A percentile compares a stretch with the other conserved stretches of the same genome.
phyloP scores from a whole-genome alignment of 2,888 invertebrate genomes.

The Plagiodera versicolora region DNA sequence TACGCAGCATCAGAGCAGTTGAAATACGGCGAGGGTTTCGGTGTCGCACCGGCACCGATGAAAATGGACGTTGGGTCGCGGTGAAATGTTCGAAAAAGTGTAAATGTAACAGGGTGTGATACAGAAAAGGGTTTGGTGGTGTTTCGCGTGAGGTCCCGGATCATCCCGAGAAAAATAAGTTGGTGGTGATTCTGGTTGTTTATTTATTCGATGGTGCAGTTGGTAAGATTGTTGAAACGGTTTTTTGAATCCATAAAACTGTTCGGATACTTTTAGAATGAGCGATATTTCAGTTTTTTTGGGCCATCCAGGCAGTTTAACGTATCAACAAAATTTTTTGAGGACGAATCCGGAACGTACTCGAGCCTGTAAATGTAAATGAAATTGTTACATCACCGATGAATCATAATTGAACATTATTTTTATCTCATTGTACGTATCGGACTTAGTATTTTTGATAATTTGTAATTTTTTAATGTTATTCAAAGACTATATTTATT shows the following conservation, averaged over 20 bases:
- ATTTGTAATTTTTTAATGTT: conserved; percentile 45
- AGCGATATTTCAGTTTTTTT: too few relatives aligned
- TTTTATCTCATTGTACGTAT: conserved; percentile 28
- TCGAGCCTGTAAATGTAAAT: neutral
- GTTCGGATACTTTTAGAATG: too few relatives aligned
- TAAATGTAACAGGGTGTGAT: conserved; percentile 49
- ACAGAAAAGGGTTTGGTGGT: conserved; percentile 28
- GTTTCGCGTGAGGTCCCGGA: neutral
- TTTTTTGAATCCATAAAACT: too few relatives aligned
- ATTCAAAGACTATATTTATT: conserved; percentile 48
- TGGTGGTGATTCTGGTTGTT: too few relatives aligned
- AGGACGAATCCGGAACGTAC: neutral
- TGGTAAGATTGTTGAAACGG: too few relatives aligned
- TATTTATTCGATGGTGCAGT: too few relatives aligned
- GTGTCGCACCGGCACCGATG: conserved; percentile 8
- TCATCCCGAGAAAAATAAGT: neutral
- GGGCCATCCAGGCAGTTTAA: too few relatives aligned
- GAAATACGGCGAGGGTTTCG: conserved; percentile 41
- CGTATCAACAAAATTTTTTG: too few relatives aligned
- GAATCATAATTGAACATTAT: neutral
- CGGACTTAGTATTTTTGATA: conserved; percentile 51
- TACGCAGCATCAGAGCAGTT: conserved; percentile 48
- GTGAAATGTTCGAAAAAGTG: neutral
- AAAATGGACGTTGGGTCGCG: neutral
- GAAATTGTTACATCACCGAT: conserved; percentile 37